Conservation (phyloP, 2,113 vertebrate genomes). For the Lanius ludovicianus region DNA sequence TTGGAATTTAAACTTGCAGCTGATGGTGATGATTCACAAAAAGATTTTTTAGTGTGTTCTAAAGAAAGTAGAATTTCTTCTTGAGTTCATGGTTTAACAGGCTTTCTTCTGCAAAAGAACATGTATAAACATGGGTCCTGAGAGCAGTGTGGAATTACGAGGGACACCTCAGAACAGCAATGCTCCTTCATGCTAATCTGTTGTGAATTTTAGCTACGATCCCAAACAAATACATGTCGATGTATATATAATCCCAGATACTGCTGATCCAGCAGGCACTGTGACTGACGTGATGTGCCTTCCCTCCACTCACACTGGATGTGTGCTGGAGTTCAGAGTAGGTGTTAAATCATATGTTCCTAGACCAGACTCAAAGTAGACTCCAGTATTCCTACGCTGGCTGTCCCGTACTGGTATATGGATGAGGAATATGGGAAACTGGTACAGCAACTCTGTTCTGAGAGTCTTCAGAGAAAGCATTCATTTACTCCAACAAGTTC, state of each 20-base stretch:
- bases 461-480: not conserved
- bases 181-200: not conserved
- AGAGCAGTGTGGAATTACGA: not conserved
- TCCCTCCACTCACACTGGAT: not conserved
- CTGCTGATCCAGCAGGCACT: not conserved
- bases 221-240: rapidly evolving
- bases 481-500: not conserved
- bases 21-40: not conserved
- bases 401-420: rapidly evolving
- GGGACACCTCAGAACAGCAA: not conserved
- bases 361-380: not conserved
- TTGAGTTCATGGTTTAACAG: not conserved
- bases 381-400: not conserved
- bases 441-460: not conserved
- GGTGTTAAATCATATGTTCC: not conserved
- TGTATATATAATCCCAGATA: not conserved
- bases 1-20: not conserved
- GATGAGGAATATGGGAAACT: not conserved
- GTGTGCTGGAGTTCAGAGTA: not conserved
- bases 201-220: not conserved
- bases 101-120: not conserved
- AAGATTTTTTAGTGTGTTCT: not conserved
- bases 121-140: not conserved
- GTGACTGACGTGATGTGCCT: not conserved
- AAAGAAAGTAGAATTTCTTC: not conserved